Evolutionary conservation across 2,797 vertebrate genomes (phyloP).

Genomic region (Melanotaenia nigrans): DNA sequence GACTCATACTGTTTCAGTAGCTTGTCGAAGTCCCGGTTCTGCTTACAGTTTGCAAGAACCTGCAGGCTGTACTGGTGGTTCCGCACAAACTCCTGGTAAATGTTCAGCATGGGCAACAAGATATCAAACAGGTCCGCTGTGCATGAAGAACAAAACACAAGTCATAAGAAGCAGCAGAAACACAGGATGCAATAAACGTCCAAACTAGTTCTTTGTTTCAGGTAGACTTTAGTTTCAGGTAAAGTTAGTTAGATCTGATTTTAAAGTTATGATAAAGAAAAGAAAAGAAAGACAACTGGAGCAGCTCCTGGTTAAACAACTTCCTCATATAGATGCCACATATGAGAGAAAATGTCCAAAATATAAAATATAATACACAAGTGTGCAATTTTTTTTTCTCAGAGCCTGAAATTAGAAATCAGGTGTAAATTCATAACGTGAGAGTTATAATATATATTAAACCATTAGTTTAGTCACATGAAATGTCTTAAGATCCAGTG

Average conservation of each 20-base stretch:
- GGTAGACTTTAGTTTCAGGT: background rate
- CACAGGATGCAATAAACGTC: background rate
- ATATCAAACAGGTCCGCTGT: constrained; percentile 94
- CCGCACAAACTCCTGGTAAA: constrained; percentile 96
- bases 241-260: background rate
- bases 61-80: constrained; percentile 97
- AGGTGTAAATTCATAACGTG: no score
- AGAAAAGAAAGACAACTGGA: no score
- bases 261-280: background rate
- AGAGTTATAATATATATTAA: no score
- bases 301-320: no score
- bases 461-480: no score
- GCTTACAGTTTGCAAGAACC: constrained; percentile 95
- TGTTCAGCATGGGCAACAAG: constrained; percentile 94
- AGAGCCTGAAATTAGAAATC: no score
- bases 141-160: background rate
- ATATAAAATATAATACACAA: no score
- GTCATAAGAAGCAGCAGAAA: background rate
- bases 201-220: background rate
- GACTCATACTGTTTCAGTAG: constrained; percentile 95
- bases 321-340: no score
- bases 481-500: no score
- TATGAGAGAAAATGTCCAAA: no score
- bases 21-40: constrained; percentile 97
- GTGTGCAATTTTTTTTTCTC: no score